These are phyloP conservation scores for Leptinotarsa juncta DNA, from an alignment of 2,888 invertebrate species.

Conservation along the genomic window DNA sequence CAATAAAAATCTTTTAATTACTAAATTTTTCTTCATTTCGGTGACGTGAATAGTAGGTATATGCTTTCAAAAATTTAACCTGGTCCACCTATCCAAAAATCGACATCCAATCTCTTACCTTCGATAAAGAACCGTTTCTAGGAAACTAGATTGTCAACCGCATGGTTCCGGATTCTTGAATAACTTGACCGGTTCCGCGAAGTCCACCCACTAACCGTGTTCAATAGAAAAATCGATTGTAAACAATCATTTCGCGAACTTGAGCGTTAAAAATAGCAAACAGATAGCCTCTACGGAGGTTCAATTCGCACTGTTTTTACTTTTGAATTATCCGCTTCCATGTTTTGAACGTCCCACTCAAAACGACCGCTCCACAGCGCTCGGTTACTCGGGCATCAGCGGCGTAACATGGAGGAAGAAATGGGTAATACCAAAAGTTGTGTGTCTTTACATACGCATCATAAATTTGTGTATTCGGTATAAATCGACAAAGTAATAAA, in stretches of 20 bases:
- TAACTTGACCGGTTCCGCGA: constrained; percentile 5
- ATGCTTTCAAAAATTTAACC: not conserved
- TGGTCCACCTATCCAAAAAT: not conserved
- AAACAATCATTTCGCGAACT: constrained; percentile 27
- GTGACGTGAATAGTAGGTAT: no score
- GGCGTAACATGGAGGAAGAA: not conserved
- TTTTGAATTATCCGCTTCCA: constrained; percentile 33
- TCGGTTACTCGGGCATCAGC: constrained; percentile 7
- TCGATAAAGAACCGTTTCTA: constrained; percentile 9
- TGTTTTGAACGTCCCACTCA: constrained; percentile 46
- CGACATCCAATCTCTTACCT: constrained; percentile 1
- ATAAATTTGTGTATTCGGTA: no score
- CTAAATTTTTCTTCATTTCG: no score
- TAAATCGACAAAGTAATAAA: no score
- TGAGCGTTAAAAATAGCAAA: constrained; percentile 31
- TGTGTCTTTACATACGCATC: not conserved
- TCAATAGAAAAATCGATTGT: constrained; percentile 31
- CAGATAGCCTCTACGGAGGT: not conserved
- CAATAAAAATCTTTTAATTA: no score
- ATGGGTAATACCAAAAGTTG: not conserved
- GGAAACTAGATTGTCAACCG: constrained; percentile 7
- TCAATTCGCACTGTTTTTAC: constrained; percentile 20
- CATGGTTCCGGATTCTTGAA: constrained; percentile 13
- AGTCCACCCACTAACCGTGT: constrained; percentile 20
- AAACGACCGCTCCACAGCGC: constrained; percentile 30